Base-by-base conservation (phyloP, 1,140 invertebrate species). In the Babylonia areolata region DNA sequence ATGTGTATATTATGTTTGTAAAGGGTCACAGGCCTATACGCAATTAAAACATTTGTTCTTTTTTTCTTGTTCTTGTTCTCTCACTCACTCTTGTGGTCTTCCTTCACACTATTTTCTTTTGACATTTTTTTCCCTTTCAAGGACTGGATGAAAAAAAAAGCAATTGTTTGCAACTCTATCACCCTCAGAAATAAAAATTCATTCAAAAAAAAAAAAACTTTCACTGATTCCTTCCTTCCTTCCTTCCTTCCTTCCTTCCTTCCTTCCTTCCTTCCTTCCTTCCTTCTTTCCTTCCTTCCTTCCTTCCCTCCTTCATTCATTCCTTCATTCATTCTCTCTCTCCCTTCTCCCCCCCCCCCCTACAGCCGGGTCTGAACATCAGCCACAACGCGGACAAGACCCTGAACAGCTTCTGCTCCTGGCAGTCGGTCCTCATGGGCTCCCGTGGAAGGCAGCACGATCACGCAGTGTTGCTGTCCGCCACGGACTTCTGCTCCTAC, bases 401-500 rank as follows among this genome's bases (percentile, higher is more conserved):
- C 5, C 95, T 98, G n/a, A 95, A 96, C 87, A 97, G 96, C 88
- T 98, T 98, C 94, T 98, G 97, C 94, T 95, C 96, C 86, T 98
- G 97, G 96, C 97, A 98, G 93, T 96, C 96, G 87, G 96, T 96
- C 84, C 93, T 97, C 73, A 95, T 96, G 87, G 97, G 97, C 87
- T 95, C 95, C 3, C 96, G 96, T 88, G 97, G 97, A 86, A 95
- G 95, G 9, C 98, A 98, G 92, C 98, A 99, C 93, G 98, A 98
- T 91, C 97, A 98, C 5, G 98, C 97, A 69, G 97, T 99, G 89
- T 95, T 99, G 12, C 95, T 98, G 69, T 98, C 98, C 40, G 96
- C 97, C 87, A 96, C 96, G 91, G 97, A 98, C 92, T 97, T 98
- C 87, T 98, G 97, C 94, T 96, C 97, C 51, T 95, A 96, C 88